phyloP scores from a whole-genome alignment of 1,140 invertebrate species.

The Caenorhabditis latens region DNA sequence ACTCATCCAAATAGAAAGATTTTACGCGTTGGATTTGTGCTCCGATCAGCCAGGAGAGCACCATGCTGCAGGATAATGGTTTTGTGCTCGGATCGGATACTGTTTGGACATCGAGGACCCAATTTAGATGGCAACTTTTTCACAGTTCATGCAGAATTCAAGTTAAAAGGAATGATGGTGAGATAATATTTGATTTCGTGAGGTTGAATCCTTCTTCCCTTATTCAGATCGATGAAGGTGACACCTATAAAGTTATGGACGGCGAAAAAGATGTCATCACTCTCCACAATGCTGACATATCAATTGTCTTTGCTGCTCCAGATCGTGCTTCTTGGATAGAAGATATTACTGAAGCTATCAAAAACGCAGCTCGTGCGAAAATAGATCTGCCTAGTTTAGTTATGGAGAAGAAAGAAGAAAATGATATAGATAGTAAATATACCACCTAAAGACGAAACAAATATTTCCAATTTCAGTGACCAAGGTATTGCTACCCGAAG shows the following conservation, averaged over 20 bases:
- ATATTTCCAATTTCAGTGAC: slow-evolving; percentile 13
- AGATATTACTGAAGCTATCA: slow-evolving; percentile 61
- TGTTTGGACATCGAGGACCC: slow-evolving; percentile 40
- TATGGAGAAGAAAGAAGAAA: slow-evolving; percentile 58
- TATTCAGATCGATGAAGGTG: slow-evolving; percentile 62
- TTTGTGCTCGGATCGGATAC: slow-evolving; percentile 55
- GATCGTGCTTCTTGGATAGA: slow-evolving; percentile 44
- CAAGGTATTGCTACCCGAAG: slow-evolving; percentile 38
- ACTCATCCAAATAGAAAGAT: slow-evolving; percentile 61
- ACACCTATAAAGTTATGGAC: slow-evolving; percentile 53
- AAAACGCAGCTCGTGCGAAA: slow-evolving; percentile 43
- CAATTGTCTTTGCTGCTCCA: slow-evolving; percentile 53
- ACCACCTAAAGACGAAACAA: neutral
- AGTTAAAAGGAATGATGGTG: slow-evolving; percentile 62
- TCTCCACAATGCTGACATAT: slow-evolving; percentile 55
- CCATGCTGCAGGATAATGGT: slow-evolving; percentile 48
- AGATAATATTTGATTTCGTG: neutral
- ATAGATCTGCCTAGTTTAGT: slow-evolving; percentile 48
- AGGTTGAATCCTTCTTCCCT: neutral
- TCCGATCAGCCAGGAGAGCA: slow-evolving; percentile 45
- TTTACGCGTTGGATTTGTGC: slow-evolving; percentile 46
- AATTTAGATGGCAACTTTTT: slow-evolving; percentile 50
- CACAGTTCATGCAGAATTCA: slow-evolving; percentile 39
- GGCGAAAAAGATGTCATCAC: slow-evolving; percentile 50
- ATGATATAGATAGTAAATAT: slow-evolving; percentile 47